Base-by-base conservation (phyloP, 2,797 vertebrate genomes). In the Xiphophorus birchmanni region DNA sequence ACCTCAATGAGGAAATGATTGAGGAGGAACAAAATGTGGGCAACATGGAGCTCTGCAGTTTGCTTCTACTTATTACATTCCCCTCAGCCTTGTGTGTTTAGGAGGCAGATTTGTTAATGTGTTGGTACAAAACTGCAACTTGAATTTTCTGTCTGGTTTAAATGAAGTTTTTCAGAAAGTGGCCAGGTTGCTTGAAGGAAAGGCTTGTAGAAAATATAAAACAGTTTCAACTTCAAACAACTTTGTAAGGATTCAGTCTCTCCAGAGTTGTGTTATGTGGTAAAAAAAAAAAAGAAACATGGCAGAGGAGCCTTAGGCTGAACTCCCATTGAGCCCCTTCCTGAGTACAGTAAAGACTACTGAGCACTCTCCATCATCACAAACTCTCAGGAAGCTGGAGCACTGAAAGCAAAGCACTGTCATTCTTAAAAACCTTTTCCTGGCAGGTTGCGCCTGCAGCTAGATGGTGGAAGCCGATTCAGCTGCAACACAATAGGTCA, bases 51-150 rank as follows among this genome's bases (percentile, higher is more conserved):
- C 23, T 2, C 82, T 82, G 87, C 86, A 80, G 80, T 86, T 84
- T 85, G 86, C 82, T 85, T 85, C 82, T 87, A 80, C 90, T 93
- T 91, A 89, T 89, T 87, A 80, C 84, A 81, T 76, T 82, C 78
- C 89, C 88, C 83, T 73, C 85, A 89, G 87, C 89, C 87, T 80
- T 90, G 89, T 89, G 84, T 88, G 80, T 89, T 92, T 89, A 89
- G 83, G 83, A 88, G 73, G 84, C 81, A 80, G 90, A 91, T 91
- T 90, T 87, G 82, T 80, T 86, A 67, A 78, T 72, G 69, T 72
- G 82, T 9, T 35, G 87, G 83, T 73, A 80, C 65, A 83, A 86
- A 88, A 89, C 32, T 80, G 83, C 82, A 84, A 50, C 87, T 84
- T 89, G 65, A 83, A 80, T 87, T 15, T 89, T 85, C 75, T 82